These are phyloP conservation scores for Ictalurus punctatus DNA, from an alignment of 2,113 vertebrate genomes.

Conservation along the genomic window DNA sequence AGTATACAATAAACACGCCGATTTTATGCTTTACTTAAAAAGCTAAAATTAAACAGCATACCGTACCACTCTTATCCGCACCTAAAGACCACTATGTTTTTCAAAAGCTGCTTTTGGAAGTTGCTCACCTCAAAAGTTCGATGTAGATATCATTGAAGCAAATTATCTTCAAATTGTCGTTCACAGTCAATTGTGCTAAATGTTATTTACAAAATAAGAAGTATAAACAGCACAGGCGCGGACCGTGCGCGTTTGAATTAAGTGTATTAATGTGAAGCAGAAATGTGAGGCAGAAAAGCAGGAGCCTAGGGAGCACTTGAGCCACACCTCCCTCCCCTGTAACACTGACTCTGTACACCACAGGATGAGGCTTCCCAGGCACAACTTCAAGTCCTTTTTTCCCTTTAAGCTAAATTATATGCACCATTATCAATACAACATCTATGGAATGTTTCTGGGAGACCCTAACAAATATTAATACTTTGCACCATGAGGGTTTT, in stretches of 20 bases:
- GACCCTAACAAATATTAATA: background rate
- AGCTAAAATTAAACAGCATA: background rate
- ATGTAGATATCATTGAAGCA: slow-evolving; percentile 11
- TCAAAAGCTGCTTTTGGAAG: background rate
- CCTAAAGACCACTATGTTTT: background rate
- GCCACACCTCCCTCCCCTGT: background rate
- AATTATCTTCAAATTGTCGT: background rate
- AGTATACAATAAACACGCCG: background rate
- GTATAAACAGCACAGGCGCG: background rate
- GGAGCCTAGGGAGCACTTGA: background rate
- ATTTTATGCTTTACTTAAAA: background rate
- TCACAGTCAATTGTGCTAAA: background rate
- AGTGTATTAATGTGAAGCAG: background rate
- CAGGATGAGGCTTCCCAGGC: background rate
- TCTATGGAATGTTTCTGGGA: background rate
- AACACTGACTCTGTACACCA: background rate
- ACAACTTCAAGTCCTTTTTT: background rate
- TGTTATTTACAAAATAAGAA: background rate
- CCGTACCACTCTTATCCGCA: no score
- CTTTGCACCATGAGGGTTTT: background rate
- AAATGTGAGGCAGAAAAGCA: background rate
- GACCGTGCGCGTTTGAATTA: background rate
- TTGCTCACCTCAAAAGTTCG: background rate
- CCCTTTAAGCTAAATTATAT: background rate
- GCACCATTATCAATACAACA: background rate